Percentiles rank a stretch among this genome's conserved stretches.
Conservation (phyloP, 2,113 vertebrate genomes). For the Axis porcinus region DNA sequence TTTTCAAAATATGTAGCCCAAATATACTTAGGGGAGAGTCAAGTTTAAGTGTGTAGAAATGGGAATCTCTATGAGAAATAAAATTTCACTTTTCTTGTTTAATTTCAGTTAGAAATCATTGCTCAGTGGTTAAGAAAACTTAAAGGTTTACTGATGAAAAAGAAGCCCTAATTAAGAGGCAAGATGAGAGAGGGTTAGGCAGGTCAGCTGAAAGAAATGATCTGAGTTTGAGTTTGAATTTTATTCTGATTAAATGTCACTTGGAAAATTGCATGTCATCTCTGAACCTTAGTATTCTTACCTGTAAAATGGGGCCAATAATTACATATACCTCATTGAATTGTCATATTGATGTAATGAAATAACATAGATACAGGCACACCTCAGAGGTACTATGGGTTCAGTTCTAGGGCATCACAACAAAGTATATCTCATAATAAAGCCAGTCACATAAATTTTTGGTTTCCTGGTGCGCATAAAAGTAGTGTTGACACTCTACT, state of each 20-base stretch:
- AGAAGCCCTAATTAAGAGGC: background rate
- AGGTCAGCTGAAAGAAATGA: background rate
- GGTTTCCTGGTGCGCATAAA: background rate
- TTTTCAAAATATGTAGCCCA: background rate
- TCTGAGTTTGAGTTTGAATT: background rate
- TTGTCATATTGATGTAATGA: background rate
- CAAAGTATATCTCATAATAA: background rate
- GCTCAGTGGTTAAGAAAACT: fast-evolving
- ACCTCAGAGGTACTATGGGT: background rate
- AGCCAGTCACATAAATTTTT: background rate
- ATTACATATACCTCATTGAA: background rate
- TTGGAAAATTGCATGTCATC: background rate
- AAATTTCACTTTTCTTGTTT: fast-evolving
- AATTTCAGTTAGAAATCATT: background rate
- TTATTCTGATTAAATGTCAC: background rate
- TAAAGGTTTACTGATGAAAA: background rate
- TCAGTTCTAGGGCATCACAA: background rate
- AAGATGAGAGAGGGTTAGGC: background rate
- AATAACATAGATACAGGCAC: background rate
- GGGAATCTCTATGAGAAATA: background rate
- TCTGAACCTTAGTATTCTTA: background rate
- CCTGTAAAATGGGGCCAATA: background rate
- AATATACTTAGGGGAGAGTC: background rate
- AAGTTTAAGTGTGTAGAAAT: background rate
- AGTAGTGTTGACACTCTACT: background rate